Evolutionary conservation across 2,797 vertebrate species (phyloP).

Genomic region (Aselliscus stoliczkanus): DNA sequence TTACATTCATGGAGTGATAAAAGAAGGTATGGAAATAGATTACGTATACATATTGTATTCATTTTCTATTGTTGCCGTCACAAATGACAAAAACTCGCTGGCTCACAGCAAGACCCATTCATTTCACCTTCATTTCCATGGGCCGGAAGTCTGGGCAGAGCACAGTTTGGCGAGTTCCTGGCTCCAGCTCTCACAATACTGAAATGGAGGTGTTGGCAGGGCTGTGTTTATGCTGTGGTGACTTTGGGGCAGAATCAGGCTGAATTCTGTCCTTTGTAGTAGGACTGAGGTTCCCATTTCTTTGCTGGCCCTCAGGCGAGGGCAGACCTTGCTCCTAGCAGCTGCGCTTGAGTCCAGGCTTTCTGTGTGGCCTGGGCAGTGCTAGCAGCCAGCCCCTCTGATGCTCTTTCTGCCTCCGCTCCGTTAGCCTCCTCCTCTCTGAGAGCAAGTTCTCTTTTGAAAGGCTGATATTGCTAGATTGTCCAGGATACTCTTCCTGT

Average conservation of each 20-base stretch:
- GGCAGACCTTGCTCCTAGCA: not conserved
- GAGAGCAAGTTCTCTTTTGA: not conserved
- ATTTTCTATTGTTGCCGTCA: not conserved
- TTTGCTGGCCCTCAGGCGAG: accelerated
- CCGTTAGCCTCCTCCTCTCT: not conserved
- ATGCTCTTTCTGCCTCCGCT: not conserved
- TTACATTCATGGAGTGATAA: not conserved
- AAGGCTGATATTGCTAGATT: not conserved
- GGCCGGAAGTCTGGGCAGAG: not conserved
- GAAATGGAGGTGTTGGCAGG: not conserved
- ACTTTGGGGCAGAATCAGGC: not conserved
- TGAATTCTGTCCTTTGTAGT: not conserved
- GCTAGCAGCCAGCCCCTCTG: accelerated
- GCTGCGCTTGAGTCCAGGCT: not conserved
- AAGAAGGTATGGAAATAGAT: not conserved
- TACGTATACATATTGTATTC: not conserved
- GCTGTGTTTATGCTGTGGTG: not conserved
- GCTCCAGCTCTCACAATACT: not conserved
- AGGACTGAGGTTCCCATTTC: not conserved
- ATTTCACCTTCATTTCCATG: not conserved
- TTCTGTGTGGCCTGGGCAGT: accelerated
- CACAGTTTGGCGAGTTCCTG: not conserved
- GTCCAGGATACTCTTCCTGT: not conserved
- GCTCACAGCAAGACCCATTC: not conserved
- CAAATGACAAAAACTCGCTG: not conserved